Evolutionary conservation across 2,888 invertebrate species (phyloP).

Genomic region (Priocnemis perturbator): DNA sequence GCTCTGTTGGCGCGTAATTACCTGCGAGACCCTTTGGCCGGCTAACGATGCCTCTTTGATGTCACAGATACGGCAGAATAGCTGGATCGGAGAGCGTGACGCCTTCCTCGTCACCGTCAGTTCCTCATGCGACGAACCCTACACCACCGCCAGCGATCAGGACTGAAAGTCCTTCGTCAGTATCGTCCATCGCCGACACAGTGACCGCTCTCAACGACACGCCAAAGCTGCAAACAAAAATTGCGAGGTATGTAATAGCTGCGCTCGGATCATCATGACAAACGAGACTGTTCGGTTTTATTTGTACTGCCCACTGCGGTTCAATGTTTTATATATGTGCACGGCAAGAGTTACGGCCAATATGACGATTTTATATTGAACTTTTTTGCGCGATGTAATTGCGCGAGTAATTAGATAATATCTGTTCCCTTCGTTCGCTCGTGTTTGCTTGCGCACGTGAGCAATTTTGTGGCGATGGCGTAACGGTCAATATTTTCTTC

Average conservation of each 20-base stretch:
- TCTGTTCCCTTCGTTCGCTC: slow-evolving; percentile 1
- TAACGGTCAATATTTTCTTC: too few species aligned
- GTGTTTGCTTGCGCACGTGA: background rate
- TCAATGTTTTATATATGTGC: too few species aligned
- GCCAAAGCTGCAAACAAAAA: slow-evolving; percentile 38
- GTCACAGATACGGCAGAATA: slow-evolving; percentile 80
- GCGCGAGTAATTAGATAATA: too few species aligned
- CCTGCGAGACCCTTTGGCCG: too few species aligned
- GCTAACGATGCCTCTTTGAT: background rate
- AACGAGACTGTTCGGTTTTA: too few species aligned
- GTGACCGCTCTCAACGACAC: slow-evolving; percentile 30
- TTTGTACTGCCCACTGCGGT: too few species aligned
- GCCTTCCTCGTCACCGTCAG: slow-evolving; percentile 69
- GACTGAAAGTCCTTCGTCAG: slow-evolving; percentile 41
- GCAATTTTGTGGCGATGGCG: too few species aligned
- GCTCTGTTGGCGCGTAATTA: background rate
- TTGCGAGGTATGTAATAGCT: slow-evolving; percentile 44
- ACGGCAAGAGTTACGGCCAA: too few species aligned
- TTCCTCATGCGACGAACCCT: slow-evolving; percentile 78
- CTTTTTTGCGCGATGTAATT: too few species aligned
- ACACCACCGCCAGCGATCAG: slow-evolving; percentile 26
- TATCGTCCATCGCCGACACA: slow-evolving; percentile 42
- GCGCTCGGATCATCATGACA: too few species aligned
- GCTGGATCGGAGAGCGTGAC: slow-evolving; percentile 87
- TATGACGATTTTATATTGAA: too few species aligned